Conservation (phyloP, 2,113 vertebrate genomes). For the Odontophorus gujanensis region DNA sequence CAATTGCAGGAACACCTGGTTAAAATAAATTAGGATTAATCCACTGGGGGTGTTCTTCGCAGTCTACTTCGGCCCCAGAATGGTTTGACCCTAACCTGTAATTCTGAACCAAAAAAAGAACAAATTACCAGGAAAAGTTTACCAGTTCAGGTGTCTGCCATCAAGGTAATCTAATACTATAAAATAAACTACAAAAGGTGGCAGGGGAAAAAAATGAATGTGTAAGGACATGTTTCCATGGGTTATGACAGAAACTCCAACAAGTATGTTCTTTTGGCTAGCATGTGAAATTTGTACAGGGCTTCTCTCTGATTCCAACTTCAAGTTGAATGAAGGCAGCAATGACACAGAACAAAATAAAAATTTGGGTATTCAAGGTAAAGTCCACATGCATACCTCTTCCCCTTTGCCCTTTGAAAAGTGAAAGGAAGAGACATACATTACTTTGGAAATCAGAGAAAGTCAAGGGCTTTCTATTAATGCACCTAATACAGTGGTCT, state of each 20-base stretch:
- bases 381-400: background rate
- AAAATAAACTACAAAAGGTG: background rate
- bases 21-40: conserved; percentile 69
- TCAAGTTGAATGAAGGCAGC: background rate
- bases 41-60: conserved; percentile 65
- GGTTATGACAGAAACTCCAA: background rate
- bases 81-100: conserved; percentile 37
- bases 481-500: background rate
- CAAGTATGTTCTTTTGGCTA: background rate
- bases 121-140: background rate
- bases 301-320: background rate
- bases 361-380: background rate
- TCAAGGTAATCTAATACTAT: background rate
- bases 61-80: conserved; percentile 44
- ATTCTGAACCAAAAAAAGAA: background rate
- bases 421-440: background rate
- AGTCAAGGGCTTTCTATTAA: background rate
- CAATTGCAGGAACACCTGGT: conserved; percentile 79
- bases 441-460: background rate
- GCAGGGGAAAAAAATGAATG: background rate
- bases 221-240: background rate
- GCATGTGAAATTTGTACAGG: background rate
- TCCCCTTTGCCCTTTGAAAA: background rate
- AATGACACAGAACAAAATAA: background rate
- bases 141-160: background rate